phyloP scores from a whole-genome alignment of 2,888 invertebrate genomes.

The Tetragonula carbonaria region DNA sequence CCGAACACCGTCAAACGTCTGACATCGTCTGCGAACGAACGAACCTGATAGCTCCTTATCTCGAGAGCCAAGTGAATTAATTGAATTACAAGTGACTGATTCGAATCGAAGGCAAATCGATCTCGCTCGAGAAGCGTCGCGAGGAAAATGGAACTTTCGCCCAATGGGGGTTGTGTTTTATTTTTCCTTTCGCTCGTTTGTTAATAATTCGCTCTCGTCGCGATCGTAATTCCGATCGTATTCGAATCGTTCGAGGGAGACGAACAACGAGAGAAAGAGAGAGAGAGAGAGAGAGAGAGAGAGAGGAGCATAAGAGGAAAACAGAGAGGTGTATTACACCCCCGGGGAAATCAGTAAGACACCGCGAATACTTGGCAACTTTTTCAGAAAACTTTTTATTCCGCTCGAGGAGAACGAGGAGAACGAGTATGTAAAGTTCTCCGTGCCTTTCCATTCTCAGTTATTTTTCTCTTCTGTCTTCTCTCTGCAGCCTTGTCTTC shows the following conservation, averaged over 20 bases:
- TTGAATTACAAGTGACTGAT: slow-evolving; percentile 22
- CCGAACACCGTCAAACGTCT: background rate
- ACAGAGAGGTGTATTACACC: slow-evolving; percentile 51
- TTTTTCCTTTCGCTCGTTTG: slow-evolving; percentile 24
- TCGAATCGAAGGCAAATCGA: slow-evolving; percentile 7
- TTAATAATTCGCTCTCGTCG: slow-evolving; percentile 46
- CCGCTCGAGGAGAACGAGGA: slow-evolving; percentile 29
- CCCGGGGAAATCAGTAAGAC: slow-evolving; percentile 66
- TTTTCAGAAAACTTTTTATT: slow-evolving; percentile 54
- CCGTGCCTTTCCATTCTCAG: slow-evolving; percentile 8
- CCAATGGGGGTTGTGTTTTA: slow-evolving; percentile 15
- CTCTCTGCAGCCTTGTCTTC: background rate
- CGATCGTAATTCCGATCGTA: slow-evolving; percentile 50
- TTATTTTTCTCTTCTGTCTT: slow-evolving; percentile 47
- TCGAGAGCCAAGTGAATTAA: slow-evolving; percentile 14
- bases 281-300: too few relatives aligned
- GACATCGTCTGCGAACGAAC: background rate
- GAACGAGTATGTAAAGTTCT: slow-evolving; percentile 48
- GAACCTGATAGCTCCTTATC: slow-evolving; percentile 12
- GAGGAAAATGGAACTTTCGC: background rate
- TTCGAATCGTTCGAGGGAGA: slow-evolving; percentile 38
- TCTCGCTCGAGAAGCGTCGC: background rate
- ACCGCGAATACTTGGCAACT: slow-evolving; percentile 59
- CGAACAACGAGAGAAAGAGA: too few relatives aligned
- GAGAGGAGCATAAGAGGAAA: too few relatives aligned